Base-by-base conservation (phyloP, 1,140 invertebrate genomes). In the Leptinotarsa texana region DNA sequence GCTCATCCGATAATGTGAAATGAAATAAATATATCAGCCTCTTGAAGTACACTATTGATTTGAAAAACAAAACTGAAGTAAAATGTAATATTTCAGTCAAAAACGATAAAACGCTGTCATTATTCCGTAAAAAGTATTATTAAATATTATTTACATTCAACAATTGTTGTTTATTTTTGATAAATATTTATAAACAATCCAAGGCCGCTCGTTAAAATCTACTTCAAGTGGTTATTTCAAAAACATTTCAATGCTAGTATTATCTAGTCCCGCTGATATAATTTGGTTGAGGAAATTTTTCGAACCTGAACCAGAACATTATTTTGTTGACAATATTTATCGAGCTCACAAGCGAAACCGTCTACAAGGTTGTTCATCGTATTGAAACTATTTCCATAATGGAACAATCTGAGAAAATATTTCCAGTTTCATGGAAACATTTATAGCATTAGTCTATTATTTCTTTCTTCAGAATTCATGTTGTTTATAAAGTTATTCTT, bases 141-240 rank as follows among this genome's bases (percentile, higher is more conserved):
- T 33, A 13, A 21, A 69, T 21, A 5, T 49, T 69, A 42, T 69
- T 69, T 33, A 47, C 47, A 49, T 49, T 42, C 0, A 48, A 49
- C 27, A 18, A 69, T 69, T 49, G 47, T 69, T 49, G 27, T 69
- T 47, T 17, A 21, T 17, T 69, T 65, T 65, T 22, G 63, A 65
- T 65, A 65, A 65, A 65, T 65, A 65, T 65, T 5, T 65, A 65
- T 65, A 65, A 65, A 65, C 63, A 65, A 65, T 65, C 24, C 63
- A 65, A 65, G 63, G 63, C 24, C 63, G 21, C 63, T 65, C 63
- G 21, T 65, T 65, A 65, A 57, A 57, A 5, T 4, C 11, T n/a
- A 57, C 51, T n/a, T 57, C 15, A 57, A 57, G 3, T n/a, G 51
- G 15, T 57, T 57, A 15, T 57, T 57, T 57, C n/a, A n/a, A 18